Evolutionary conservation across 2,113 vertebrate genomes (phyloP).

Genomic region (Hipposideros armiger): DNA sequence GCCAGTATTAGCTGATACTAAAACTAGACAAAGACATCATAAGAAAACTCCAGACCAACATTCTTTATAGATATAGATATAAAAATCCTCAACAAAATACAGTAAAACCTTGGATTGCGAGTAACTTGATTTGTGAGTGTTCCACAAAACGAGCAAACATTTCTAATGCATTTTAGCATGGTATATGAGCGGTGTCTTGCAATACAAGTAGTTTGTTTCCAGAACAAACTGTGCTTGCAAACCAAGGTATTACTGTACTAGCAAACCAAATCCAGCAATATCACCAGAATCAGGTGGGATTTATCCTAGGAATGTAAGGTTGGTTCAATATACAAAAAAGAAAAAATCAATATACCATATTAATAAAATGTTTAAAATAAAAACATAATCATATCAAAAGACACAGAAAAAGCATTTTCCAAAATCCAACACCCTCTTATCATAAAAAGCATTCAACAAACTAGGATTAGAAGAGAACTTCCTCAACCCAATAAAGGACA

Average conservation of each 20-base stretch:
- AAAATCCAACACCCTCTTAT: background rate
- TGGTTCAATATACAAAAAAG: background rate
- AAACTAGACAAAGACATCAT: background rate
- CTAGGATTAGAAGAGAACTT: background rate
- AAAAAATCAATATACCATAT: background rate
- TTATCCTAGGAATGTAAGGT: background rate
- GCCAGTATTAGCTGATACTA: background rate
- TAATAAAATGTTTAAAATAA: background rate
- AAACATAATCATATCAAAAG: background rate
- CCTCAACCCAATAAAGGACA: background rate
- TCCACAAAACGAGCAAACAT: no score
- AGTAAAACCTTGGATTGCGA: no score
- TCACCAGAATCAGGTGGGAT: background rate
- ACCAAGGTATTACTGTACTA: background rate
- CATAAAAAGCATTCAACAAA: background rate
- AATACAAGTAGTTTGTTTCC: no score
- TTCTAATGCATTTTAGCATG: no score
- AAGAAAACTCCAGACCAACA: background rate
- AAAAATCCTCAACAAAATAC: background rate
- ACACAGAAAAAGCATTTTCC: background rate
- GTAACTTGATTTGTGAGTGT: no score
- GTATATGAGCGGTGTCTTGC: no score
- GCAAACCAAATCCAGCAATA: slow-evolving; percentile 3
- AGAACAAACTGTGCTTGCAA: no score
- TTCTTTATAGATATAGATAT: background rate